Evolutionary conservation across 2,113 vertebrate species (phyloP).

Genomic region (Pseudorectes ferrugineus): DNA sequence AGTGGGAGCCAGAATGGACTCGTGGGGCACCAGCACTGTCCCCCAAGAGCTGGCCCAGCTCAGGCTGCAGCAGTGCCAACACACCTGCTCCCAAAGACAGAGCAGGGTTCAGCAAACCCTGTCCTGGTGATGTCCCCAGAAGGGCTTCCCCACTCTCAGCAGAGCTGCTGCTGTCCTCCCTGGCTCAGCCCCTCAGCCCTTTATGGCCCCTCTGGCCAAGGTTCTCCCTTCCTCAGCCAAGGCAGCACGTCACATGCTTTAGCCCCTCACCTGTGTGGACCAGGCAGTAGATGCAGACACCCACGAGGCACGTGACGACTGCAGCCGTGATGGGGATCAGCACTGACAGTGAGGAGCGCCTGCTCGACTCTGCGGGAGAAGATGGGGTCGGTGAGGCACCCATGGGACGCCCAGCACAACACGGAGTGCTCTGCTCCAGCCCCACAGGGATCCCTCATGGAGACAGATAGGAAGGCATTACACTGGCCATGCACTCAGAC

Average conservation of each 20-base stretch:
- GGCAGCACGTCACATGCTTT: not conserved
- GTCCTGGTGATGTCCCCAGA: not conserved
- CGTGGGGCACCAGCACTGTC: accelerated
- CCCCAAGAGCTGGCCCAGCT: not conserved
- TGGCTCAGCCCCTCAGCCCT: not conserved
- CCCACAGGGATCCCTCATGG: accelerated
- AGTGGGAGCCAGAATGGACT: not conserved
- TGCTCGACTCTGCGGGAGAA: not conserved
- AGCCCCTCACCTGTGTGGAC: slow-evolving; percentile 23
- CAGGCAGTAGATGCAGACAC: not conserved
- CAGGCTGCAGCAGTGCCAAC: not conserved
- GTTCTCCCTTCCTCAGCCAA: not conserved
- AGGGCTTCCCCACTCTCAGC: not conserved
- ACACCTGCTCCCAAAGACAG: not conserved
- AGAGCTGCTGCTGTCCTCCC: accelerated
- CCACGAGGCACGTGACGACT: not conserved
- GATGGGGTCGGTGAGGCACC: not conserved
- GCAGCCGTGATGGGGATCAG: not conserved
- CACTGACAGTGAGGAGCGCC: not conserved
- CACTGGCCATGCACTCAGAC: not conserved
- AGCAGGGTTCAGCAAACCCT: accelerated
- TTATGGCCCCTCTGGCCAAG: not conserved
- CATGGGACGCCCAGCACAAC: accelerated
- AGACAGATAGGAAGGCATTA: not conserved
- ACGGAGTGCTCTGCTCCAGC: not conserved